A percentile compares a stretch with the other conserved stretches of the same genome.
Evolutionary conservation across 2,113 vertebrate species (phyloP).

Genomic region (Azemiops feae): DNA sequence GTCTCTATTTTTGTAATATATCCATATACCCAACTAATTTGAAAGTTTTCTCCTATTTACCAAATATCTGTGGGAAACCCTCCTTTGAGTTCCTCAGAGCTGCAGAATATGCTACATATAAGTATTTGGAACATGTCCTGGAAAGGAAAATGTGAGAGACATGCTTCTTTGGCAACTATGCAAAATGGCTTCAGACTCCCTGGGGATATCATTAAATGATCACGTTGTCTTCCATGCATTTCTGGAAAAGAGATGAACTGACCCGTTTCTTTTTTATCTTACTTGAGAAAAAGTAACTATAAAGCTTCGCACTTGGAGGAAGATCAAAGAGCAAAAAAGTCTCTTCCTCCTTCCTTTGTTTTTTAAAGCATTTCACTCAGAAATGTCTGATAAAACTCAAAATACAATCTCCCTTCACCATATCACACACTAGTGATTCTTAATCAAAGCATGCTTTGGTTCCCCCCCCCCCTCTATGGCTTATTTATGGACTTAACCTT

Average conservation of each 20-base stretch:
- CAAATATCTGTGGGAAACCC: background rate
- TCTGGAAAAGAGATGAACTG: background rate
- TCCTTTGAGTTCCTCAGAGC: background rate
- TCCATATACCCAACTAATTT: background rate
- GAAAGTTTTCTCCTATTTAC: background rate
- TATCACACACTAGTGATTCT: background rate
- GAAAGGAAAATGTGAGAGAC: background rate
- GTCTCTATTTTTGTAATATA: background rate
- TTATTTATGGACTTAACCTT: slow-evolving; percentile 15
- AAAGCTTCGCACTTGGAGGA: background rate
- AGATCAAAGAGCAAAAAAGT: slow-evolving; percentile 7
- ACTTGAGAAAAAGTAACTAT: background rate
- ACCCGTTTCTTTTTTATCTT: background rate
- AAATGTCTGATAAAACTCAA: background rate
- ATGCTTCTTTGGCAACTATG: background rate
- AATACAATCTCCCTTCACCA: background rate
- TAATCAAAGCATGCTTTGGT: background rate
- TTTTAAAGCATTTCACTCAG: background rate
- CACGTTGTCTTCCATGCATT: background rate
- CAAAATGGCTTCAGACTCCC: background rate
- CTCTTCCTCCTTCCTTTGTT: background rate
- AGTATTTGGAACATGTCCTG: background rate
- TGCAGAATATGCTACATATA: background rate
- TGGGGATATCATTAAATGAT: background rate
- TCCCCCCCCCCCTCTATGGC: background rate